These are phyloP conservation scores for Plutella xylostella DNA, from an alignment of 2,888 invertebrate genomes.

Conservation along the genomic window DNA sequence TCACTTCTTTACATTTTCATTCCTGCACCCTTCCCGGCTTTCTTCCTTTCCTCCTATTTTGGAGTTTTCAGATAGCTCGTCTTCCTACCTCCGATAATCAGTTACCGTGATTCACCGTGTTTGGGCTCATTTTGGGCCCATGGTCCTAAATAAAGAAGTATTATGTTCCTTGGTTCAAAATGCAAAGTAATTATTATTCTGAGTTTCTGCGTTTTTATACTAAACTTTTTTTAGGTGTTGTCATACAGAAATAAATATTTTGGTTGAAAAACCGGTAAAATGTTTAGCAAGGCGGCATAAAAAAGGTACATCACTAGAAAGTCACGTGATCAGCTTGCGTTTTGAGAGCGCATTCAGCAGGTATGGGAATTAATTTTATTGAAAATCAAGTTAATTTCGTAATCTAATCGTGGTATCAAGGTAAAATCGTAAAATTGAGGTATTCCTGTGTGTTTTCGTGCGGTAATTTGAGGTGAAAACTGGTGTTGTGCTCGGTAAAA, in stretches of 20 bases:
- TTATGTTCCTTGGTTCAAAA: no score
- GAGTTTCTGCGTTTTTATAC: not conserved
- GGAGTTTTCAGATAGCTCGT: no score
- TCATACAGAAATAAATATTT: no score
- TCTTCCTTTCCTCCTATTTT: no score
- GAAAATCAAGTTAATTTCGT: constrained; percentile 50
- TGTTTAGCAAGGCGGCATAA: not conserved
- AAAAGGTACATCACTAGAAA: constrained; percentile 42
- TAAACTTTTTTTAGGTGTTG: no score
- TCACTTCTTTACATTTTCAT: no score
- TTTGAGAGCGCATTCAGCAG: constrained; percentile 77
- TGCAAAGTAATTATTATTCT: no score
- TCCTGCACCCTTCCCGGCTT: no score
- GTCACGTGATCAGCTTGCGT: constrained; percentile 79
- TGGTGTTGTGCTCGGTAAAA: constrained; percentile 51
- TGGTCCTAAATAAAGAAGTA: no score
- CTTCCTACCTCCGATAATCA: no score
- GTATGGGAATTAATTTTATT: constrained; percentile 69
- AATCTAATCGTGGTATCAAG: constrained; percentile 44
- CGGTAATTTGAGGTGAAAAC: constrained; percentile 36
- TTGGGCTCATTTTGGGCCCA: no score
- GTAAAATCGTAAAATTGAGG: constrained; percentile 38
- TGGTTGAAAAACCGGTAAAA: not conserved
- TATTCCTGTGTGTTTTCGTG: constrained; percentile 43
- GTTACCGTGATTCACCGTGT: no score